These are phyloP conservation scores for Tachina grossa DNA, from an alignment of 2,888 invertebrate genomes.

Conservation along the genomic window DNA sequence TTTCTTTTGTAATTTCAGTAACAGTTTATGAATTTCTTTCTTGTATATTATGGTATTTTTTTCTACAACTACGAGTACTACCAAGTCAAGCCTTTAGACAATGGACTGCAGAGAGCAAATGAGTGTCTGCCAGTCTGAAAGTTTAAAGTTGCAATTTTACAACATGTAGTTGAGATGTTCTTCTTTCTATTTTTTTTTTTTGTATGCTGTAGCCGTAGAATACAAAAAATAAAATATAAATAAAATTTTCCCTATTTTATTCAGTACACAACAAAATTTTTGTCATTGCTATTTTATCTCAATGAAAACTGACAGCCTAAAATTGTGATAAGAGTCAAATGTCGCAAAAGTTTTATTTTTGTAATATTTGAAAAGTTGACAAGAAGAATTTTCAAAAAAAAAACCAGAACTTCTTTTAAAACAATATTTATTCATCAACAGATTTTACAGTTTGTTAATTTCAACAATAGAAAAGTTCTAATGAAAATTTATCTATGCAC, in stretches of 20 bases:
- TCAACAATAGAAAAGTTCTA: not conserved
- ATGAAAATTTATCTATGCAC: too few relatives aligned
- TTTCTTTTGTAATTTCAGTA: conserved; percentile 61
- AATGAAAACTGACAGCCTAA: conserved; percentile 54
- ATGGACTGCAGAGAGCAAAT: conserved; percentile 44
- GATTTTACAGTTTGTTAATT: conserved; percentile 4
- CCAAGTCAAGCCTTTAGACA: conserved; percentile 63
- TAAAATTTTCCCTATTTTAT: conserved; percentile 40
- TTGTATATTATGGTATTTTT: not conserved
- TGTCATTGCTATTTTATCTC: conserved; percentile 40
- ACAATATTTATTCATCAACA: conserved; percentile 27
- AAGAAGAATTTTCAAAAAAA: conserved; percentile 6
- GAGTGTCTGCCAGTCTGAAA: conserved; percentile 61
- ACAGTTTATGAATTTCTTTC: conserved; percentile 66
- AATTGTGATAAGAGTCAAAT: conserved; percentile 59
- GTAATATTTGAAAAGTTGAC: conserved; percentile 41
- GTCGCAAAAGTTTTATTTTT: conserved; percentile 51
- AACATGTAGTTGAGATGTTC: conserved; percentile 55
- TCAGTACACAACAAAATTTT: not conserved
- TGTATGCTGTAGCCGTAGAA: conserved; percentile 15
- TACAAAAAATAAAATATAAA: conserved; percentile 31
- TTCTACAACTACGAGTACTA: conserved; percentile 36
- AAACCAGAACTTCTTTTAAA: conserved; percentile 7
- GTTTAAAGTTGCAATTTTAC: conserved; percentile 60
- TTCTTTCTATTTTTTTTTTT: not conserved